Evolutionary conservation across 2,888 invertebrate genomes (phyloP).

Genomic region (Chironomus tentans): DNA sequence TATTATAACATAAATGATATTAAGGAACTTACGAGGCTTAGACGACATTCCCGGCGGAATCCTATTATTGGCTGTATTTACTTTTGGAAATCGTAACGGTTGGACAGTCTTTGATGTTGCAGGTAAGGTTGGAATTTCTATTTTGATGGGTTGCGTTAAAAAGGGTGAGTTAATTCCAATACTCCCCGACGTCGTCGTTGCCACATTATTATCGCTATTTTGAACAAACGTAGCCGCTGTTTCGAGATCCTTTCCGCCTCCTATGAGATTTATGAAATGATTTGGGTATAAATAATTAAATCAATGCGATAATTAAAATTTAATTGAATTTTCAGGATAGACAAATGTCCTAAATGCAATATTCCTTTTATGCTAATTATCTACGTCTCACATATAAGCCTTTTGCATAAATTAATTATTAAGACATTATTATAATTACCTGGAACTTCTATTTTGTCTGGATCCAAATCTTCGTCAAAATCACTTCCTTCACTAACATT

Average conservation of each 20-base stretch:
- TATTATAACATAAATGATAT: neutral
- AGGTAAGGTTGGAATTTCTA: neutral
- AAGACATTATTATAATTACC: constrained; percentile 48
- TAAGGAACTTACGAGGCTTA: neutral
- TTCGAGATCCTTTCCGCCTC: constrained; percentile 77
- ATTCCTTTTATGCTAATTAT: neutral
- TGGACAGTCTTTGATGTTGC: neutral
- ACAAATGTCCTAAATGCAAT: neutral
- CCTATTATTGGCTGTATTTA: constrained; percentile 25
- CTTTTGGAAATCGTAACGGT: constrained; percentile 19
- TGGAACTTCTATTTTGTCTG: constrained; percentile 84
- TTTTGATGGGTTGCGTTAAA: constrained; percentile 1
- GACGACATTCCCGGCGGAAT: constrained; percentile 4
- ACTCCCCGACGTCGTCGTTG: neutral
- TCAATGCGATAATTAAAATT: neutral
- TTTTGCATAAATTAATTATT: neutral
- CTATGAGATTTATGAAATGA: constrained; percentile 42
- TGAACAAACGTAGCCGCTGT: constrained; percentile 61
- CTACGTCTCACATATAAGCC: neutral
- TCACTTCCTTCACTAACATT: constrained; percentile 52
- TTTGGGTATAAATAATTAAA: neutral
- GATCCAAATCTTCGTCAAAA: constrained; percentile 82
- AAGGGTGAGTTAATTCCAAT: constrained; percentile 1
- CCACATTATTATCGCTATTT: constrained; percentile 34
- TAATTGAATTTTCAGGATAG: constrained; percentile 5